Evolutionary conservation across 2,113 vertebrate species (phyloP), one percentile per base, ranked within the genome.

Genomic region (Guaruba guarouba): DNA sequence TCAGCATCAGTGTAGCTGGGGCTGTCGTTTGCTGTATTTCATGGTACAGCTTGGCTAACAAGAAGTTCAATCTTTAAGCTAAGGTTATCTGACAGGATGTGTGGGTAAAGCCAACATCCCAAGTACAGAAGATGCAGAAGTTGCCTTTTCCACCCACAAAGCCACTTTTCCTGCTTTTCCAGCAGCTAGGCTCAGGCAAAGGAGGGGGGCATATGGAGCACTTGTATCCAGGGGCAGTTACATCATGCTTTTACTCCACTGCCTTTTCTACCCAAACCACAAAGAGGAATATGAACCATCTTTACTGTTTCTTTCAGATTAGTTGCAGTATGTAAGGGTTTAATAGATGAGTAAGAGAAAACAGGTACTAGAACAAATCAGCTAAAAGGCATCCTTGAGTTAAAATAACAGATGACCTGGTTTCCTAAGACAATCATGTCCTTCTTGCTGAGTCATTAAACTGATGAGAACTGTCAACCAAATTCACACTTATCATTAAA

Each of bases 241-340:
- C 44, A 4, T 13, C 39, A 35, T 6, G 9, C 12, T 9, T 4
- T 20, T 13, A n/a, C 18, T n/a, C 48, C 7, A 0, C 35, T 8
- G 13, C 46, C 41, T 31, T 17, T 31, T 14, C 7, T 7, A 4
- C 1, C 23, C 57, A 35, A 27, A 49, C 57, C 55, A 51, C 13
- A 20, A 24, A 46, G 22, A 17, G 57, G 76, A 35, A 63, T 4
- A n/a, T 6, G 19, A 37, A 16, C 0, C 3, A 8, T 17, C 41
- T 46, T 12, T 17, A 11, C 2, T 24, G 17, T 3, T 62, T 35
- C 33, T 19, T 17, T 16, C 13, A 49, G 46, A 33, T 29, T 4
- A 5, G 31, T 6, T 29, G 19, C 31, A 54, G 4, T 13, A 3
- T 2, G 6, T 7, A 33, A 33, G n/a, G 39, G 11, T 11, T 7